Evolutionary conservation across 2,888 invertebrate species (phyloP).

Genomic region (Plusia festucae): DNA sequence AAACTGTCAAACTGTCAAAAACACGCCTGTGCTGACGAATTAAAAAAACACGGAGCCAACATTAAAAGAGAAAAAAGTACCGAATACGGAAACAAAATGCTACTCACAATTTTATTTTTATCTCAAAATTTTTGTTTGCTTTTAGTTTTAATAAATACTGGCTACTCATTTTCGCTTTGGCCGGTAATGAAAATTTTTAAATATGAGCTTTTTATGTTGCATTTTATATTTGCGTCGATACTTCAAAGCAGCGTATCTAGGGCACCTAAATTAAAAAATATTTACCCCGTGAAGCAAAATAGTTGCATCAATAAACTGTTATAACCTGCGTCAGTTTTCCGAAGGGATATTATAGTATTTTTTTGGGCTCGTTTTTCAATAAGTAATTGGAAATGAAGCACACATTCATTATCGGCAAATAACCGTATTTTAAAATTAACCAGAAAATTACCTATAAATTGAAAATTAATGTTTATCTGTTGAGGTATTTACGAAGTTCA

Average conservation of each 20-base stretch:
- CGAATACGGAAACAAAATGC: not conserved
- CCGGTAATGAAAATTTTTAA: not conserved
- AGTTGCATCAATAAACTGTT: not conserved
- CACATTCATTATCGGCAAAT: no score
- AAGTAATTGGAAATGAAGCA: not conserved
- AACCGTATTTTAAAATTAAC: no score
- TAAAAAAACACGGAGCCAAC: not conserved
- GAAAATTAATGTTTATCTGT: no score
- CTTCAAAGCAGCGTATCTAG: not conserved
- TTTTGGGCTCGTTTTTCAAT: not conserved
- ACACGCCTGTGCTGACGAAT: conserved; percentile 5
- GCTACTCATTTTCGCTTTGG: not conserved
- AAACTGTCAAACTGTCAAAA: conserved; percentile 14
- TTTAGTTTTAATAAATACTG: not conserved
- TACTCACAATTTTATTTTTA: not conserved
- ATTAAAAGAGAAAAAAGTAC: not conserved
- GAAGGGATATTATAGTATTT: not conserved
- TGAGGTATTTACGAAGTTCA: no score
- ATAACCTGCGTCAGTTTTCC: not conserved
- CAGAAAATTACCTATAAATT: no score
- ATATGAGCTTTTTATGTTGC: not conserved
- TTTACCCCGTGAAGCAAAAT: not conserved
- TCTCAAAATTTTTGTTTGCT: not conserved
- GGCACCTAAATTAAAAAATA: not conserved
- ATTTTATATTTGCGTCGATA: not conserved